Evolutionary conservation across 1,140 invertebrate genomes (phyloP).

Genomic region (Drosophila tani): DNA sequence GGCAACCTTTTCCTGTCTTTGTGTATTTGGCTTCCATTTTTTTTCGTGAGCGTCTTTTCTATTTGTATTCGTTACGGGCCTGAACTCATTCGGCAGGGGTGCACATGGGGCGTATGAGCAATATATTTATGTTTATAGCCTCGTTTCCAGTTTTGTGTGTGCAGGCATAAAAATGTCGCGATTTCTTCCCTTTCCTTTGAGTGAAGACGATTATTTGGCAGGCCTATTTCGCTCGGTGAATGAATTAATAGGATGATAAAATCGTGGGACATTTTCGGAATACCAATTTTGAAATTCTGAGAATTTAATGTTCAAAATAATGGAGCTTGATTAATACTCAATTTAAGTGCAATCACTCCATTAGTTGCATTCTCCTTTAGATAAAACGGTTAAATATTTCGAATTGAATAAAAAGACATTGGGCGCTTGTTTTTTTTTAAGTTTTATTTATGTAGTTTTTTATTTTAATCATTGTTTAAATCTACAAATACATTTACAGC

Average conservation of each 20-base stretch:
- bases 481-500: slow-evolving; percentile 85
- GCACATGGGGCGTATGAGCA: slow-evolving; percentile 43
- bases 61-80: slow-evolving; percentile 45
- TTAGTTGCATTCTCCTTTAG: background rate
- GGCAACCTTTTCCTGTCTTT: slow-evolving; percentile 39
- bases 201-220: slow-evolving; percentile 6
- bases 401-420: background rate
- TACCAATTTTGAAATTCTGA: background rate
- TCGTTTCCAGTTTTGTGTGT: slow-evolving; percentile 39
- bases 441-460: slow-evolving; percentile 85
- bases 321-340: background rate
- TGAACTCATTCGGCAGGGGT: slow-evolving; percentile 29
- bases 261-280: background rate
- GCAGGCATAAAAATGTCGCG: slow-evolving; percentile 36
- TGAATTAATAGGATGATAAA: slow-evolving; percentile 13
- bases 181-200: slow-evolving; percentile 16
- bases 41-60: slow-evolving; percentile 33
- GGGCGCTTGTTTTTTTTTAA: slow-evolving; percentile 63
- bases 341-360: background rate
- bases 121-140: slow-evolving; percentile 60
- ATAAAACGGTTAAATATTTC: no score
- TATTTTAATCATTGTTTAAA: slow-evolving; percentile 85
- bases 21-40: slow-evolving; percentile 22
- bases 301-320: background rate
- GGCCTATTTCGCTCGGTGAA: slow-evolving; percentile 1